A percentile compares a stretch with the other conserved stretches of the same genome.
Evolutionary conservation across 2,113 vertebrate genomes (phyloP).

Genomic region (Sterna hirundo): DNA sequence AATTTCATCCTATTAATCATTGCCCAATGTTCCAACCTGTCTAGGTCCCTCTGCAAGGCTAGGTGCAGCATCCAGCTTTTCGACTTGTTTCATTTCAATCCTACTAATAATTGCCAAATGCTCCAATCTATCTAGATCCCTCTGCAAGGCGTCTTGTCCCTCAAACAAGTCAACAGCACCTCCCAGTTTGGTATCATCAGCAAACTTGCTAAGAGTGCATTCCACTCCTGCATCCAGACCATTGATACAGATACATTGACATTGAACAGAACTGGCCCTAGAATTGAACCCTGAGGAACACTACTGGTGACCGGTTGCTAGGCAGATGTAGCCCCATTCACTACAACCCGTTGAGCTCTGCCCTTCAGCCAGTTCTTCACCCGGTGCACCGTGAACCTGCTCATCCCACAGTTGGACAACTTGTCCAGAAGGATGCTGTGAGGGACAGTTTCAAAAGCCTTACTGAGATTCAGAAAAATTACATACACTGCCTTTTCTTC

Average conservation of each 20-base stretch:
- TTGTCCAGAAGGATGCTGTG: neutral
- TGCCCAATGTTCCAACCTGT: neutral
- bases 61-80: neutral
- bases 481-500: neutral
- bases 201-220: neutral
- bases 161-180: neutral
- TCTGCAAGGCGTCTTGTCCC: neutral
- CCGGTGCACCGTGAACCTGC: accelerated
- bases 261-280: neutral
- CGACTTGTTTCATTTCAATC: neutral
- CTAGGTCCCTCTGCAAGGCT: neutral
- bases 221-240: neutral
- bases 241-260: neutral
- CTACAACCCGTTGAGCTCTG: neutral
- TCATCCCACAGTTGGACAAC: neutral
- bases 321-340: neutral
- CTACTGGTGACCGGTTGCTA: neutral
- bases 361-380: neutral
- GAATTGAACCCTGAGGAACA: neutral
- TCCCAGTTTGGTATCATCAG: neutral
- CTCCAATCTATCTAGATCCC: neutral
- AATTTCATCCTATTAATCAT: neutral
- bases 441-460: neutral
- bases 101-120: neutral
- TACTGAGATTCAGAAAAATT: neutral